Percentiles rank a stretch among this genome's conserved stretches.
Evolutionary conservation across 2,797 vertebrate species (phyloP).

Genomic region (Rachycentron canadum): DNA sequence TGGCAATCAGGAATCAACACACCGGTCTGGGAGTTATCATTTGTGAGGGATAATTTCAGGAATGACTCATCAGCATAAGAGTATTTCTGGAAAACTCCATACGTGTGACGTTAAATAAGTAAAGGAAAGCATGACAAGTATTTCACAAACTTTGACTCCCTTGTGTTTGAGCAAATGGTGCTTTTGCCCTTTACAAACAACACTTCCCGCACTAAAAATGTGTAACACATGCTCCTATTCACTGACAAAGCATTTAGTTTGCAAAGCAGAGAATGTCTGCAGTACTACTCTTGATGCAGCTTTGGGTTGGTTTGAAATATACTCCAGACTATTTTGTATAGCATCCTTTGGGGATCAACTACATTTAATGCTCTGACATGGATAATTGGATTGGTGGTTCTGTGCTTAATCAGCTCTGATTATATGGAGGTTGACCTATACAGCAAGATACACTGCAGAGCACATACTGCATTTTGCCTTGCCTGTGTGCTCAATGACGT

Average conservation of each 20-base stretch:
- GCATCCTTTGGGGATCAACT: conserved; percentile 51
- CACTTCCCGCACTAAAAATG: conserved; percentile 59
- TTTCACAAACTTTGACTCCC: conserved; percentile 72
- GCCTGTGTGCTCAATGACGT: conserved; percentile 26
- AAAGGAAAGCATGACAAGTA: conserved; percentile 60
- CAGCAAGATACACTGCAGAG: conserved; percentile 53
- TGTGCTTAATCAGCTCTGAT: conserved; percentile 64
- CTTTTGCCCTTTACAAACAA: conserved; percentile 62
- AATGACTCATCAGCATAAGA: conserved; percentile 69
- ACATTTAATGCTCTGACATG: conserved; percentile 61
- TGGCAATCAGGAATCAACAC: conserved; percentile 72
- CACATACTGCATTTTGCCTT: conserved; percentile 14
- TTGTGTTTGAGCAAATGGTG: conserved; percentile 61
- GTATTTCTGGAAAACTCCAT: conserved; percentile 60
- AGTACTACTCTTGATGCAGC: conserved; percentile 28
- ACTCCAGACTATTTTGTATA: conserved; percentile 61
- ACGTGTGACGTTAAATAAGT: conserved; percentile 74
- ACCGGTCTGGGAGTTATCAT: conserved; percentile 73
- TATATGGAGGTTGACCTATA: conserved; percentile 36
- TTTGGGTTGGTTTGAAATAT: conserved; percentile 49
- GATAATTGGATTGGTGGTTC: conserved; percentile 52
- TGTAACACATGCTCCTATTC: conserved; percentile 63
- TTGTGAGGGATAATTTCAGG: conserved; percentile 65
- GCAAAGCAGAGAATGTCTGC: conserved; percentile 38
- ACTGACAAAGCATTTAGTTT: conserved; percentile 50